Conservation (phyloP, 2,888 invertebrate species). For the Drosophila borborema region DNA sequence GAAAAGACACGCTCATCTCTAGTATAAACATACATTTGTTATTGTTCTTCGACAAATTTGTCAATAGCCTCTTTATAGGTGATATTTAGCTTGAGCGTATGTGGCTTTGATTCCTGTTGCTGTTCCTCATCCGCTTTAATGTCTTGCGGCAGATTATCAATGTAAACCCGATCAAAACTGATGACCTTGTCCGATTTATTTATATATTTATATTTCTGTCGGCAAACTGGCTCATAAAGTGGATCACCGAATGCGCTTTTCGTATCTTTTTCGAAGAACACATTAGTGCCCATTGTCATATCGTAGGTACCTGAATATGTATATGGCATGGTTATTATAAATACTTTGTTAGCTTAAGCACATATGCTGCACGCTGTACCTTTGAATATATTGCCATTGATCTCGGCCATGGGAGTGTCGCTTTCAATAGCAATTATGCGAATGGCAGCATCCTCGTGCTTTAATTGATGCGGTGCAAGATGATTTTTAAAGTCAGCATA, state of each 20-base stretch:
- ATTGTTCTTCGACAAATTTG: constrained; percentile 65
- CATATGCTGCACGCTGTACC: constrained; percentile 81
- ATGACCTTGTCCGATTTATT: constrained; percentile 89
- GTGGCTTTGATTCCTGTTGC: constrained; percentile 15
- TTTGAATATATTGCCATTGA: constrained; percentile 89
- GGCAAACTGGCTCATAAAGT: constrained; percentile 87
- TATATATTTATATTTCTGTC: constrained; percentile 87
- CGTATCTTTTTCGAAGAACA: constrained; percentile 90
- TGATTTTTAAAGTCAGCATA: constrained; percentile 84
- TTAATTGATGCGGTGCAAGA: constrained; percentile 75
- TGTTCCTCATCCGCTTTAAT: constrained; percentile 37
- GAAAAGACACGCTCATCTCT: not conserved
- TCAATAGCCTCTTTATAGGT: constrained; percentile 83
- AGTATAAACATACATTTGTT: constrained; percentile 16
- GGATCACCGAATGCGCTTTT: constrained; percentile 85
- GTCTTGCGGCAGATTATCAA: constrained; percentile 80
- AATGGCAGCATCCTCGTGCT: constrained; percentile 75
- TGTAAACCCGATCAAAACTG: constrained; percentile 89
- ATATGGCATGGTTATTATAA: not conserved
- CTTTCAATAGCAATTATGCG: constrained; percentile 88
- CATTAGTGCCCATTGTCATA: constrained; percentile 89
- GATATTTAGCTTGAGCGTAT: constrained; percentile 64
- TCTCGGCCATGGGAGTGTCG: constrained; percentile 88
- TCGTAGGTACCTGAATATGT: constrained; percentile 88
- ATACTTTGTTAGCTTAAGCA: not conserved